Percentiles rank a stretch among this genome's conserved stretches.
These are phyloP conservation scores for Zootoca vivipara DNA, from an alignment of 2,113 vertebrate species.

Conservation along the genomic window DNA sequence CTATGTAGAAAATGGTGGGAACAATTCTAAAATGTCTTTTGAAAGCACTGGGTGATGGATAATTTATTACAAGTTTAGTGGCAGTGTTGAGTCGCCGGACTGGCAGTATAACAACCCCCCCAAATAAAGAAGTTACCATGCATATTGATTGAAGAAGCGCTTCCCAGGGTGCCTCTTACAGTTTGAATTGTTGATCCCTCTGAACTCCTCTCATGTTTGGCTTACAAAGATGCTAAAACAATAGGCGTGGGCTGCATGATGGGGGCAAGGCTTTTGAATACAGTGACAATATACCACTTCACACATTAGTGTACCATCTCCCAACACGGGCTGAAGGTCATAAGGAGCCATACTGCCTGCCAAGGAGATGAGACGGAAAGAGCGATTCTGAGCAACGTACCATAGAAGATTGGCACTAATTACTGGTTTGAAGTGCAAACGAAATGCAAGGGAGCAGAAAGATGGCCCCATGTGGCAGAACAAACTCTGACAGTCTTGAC, in stretches of 20 bases:
- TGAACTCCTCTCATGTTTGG: background rate
- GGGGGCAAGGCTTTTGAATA: background rate
- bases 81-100: background rate
- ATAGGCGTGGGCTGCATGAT: background rate
- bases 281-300: background rate
- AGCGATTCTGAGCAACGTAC: background rate
- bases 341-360: background rate
- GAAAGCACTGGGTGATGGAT: background rate
- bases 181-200: background rate
- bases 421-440: constrained; percentile 13
- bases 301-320: background rate
- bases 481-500: constrained; percentile 21
- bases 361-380: background rate
- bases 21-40: background rate
- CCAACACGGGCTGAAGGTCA: background rate
- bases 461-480: constrained; percentile 40
- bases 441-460: constrained; percentile 47
- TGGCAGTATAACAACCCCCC: no score
- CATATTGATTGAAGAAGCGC: background rate
- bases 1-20: background rate
- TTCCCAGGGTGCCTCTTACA: background rate
- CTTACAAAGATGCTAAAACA: background rate
- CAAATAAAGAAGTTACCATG: background rate
- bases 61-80: background rate
- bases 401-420: background rate